Percentiles rank a stretch among this genome's conserved stretches.
These are phyloP conservation scores for Cephus runcator DNA, from an alignment of 2,888 invertebrate genomes.

Conservation along the genomic window DNA sequence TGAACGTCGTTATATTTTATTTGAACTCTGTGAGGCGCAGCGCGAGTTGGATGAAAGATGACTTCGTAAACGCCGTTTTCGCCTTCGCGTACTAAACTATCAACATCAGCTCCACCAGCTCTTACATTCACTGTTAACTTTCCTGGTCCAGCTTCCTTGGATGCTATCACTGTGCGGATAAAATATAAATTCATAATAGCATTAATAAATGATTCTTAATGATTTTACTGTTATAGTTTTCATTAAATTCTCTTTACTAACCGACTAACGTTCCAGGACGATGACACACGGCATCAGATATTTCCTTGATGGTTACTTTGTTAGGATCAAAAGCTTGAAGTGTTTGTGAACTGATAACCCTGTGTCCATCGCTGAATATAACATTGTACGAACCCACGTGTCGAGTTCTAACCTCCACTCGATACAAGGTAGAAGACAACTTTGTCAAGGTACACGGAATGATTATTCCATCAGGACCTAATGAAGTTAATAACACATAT, in stretches of 20 bases:
- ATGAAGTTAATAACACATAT: neutral
- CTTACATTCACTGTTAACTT: conserved; percentile 83
- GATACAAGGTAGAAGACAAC: conserved; percentile 75
- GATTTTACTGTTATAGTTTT: neutral
- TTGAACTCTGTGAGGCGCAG: conserved; percentile 88
- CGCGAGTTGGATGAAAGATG: conserved; percentile 87
- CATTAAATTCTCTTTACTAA: conserved; percentile 48
- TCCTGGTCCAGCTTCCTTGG: conserved; percentile 83
- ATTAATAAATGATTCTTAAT: conserved; percentile 25
- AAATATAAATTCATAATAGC: conserved; percentile 4
- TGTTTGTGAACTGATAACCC: conserved; percentile 68
- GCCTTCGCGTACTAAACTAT: conserved; percentile 81
- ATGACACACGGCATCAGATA: conserved; percentile 83
- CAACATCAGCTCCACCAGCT: conserved; percentile 84
- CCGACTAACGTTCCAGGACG: conserved; percentile 83
- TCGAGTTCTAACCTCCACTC: conserved; percentile 82
- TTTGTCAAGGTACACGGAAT: conserved; percentile 63
- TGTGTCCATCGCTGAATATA: conserved; percentile 72
- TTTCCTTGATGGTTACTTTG: conserved; percentile 77
- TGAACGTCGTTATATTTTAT: conserved; percentile 90
- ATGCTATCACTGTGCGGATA: conserved; percentile 74
- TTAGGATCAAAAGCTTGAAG: conserved; percentile 84
- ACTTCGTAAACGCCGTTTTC: conserved; percentile 83
- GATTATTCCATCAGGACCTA: conserved; percentile 68
- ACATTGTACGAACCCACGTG: conserved; percentile 82